Evolutionary conservation across 2,113 vertebrate genomes (phyloP).

Genomic region (Loxodonta africana): DNA sequence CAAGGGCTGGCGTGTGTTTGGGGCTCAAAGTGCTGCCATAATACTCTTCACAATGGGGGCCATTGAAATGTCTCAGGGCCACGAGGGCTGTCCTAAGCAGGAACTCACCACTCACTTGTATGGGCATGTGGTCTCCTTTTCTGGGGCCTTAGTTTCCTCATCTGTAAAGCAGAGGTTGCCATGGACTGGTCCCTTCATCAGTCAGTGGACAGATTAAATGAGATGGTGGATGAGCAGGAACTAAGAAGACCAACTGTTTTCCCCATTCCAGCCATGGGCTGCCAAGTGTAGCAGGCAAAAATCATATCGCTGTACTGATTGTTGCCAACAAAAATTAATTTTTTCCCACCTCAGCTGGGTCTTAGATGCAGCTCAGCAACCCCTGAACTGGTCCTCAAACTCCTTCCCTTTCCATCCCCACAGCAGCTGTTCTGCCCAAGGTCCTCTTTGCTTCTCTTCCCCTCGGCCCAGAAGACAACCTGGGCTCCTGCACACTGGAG

Average conservation of each 20-base stretch:
- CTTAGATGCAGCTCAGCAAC: conserved; percentile 23
- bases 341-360: background rate
- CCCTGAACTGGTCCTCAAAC: background rate
- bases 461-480: background rate
- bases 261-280: background rate
- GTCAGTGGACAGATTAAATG: background rate
- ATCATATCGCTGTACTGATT: background rate
- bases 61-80: background rate
- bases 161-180: background rate
- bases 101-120: background rate
- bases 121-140: background rate
- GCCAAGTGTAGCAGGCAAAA: background rate
- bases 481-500: background rate
- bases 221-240: background rate
- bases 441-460: accelerated
- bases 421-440: background rate
- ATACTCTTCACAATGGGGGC: background rate
- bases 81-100: background rate
- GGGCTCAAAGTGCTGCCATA: background rate
- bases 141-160: background rate
- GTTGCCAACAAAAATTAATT: conserved; percentile 1
- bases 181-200: background rate
- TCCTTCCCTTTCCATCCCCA: background rate
- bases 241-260: conserved; percentile 9
- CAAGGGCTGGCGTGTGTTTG: background rate